phyloP scores from a whole-genome alignment of 2,888 invertebrate genomes.

The Chromoteleia sp. region DNA sequence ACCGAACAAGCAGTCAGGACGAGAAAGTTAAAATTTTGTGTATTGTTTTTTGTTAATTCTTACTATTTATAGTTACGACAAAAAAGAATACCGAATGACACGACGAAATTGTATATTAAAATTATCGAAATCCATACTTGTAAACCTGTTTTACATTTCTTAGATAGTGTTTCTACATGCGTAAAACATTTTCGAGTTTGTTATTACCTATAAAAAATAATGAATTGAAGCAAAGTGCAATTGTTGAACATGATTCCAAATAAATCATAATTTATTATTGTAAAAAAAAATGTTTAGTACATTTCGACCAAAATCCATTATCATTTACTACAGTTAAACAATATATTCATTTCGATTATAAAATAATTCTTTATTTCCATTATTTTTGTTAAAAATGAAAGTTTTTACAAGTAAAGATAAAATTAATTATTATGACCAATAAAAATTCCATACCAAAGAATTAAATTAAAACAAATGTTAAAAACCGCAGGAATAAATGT shows the following conservation, averaged over 20 bases:
- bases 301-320: background rate
- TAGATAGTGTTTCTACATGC: constrained; percentile 67
- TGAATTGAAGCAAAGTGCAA: constrained; percentile 74
- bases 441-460: constrained; percentile 30
- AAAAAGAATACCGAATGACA: constrained; percentile 34
- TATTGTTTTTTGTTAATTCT: constrained; percentile 38
- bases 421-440: constrained; percentile 29
- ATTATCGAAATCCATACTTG: constrained; percentile 35
- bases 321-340: constrained; percentile 11
- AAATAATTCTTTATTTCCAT: constrained; percentile 50
- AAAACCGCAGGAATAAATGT: constrained; percentile 27
- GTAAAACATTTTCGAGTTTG: constrained; percentile 58
- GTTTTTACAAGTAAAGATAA: constrained; percentile 23
- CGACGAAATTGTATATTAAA: constrained; percentile 64
- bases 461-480: background rate
- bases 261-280: constrained; percentile 84
- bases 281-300: constrained; percentile 20
- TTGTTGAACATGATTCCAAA: constrained; percentile 82
- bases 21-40: constrained; percentile 17
- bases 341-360: constrained; percentile 20
- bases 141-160: constrained; percentile 63
- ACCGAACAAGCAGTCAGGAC: constrained; percentile 43
- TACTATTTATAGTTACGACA: constrained; percentile 36
- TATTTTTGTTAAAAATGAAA: constrained; percentile 28
- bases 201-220: constrained; percentile 42